Evolutionary conservation across 2,113 vertebrate genomes (phyloP), one percentile per base, ranked within the genome.

Genomic region (Odontophorus gujanensis): DNA sequence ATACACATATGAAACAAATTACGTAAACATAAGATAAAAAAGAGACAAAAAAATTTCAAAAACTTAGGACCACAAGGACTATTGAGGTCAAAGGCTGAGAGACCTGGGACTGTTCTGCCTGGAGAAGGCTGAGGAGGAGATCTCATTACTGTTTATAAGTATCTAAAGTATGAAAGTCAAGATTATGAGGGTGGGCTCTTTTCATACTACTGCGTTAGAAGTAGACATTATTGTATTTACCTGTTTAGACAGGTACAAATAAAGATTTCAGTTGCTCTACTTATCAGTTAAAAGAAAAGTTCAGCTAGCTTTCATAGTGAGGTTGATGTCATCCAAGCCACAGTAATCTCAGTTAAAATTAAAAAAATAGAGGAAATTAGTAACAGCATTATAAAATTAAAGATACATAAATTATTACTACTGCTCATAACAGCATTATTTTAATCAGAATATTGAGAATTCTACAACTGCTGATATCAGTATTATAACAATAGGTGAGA

Each of bases 371-470:
- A 93, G 78, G 87, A 91, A 87, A 94, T 48, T 25, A 38, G 65
- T 95, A 95, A 85, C 36, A 93, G 73, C 94, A 92, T 58, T 57
- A 42, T 55, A 48, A 92, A 94, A 81, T 85, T 83, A 92, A 96
- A 95, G 83, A 88, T 73, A 85, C 72, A 92, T 77, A 96, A 94
- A 94, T 87, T 81, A 51, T 24, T 80, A 58, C 85, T 85, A 48
- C 86, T 81, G 59, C 67, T 61, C 47, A 89, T n/a, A 91, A 85
- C 43, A 74, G 47, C 79, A 30, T 89, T 92, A 47, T 57, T 86
- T 77, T 62, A 25, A 73, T 68, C 42, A 87, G 79, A 95, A 92
- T 51, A 81, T 57, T 40, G 45, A 90, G 28, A 78, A 24, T 32
- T 59, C 79, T 83, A 58, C 50, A 91, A 63, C 30, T 62, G 40